Evolutionary conservation across 2,113 vertebrate species (phyloP).

Genomic region (Melanerpes formicivorus): DNA sequence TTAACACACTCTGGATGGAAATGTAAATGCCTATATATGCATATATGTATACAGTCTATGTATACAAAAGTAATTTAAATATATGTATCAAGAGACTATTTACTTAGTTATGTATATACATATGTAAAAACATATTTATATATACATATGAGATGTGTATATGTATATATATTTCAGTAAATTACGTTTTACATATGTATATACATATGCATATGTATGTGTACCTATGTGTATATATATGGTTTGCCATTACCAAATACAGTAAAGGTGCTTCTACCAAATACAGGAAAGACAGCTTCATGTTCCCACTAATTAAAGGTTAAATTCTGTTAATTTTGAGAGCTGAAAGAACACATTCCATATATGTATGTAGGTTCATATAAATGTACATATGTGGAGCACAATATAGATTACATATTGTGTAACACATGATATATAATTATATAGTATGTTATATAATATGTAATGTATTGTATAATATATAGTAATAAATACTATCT

Average conservation of each 20-base stretch:
- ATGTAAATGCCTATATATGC: rapidly evolving
- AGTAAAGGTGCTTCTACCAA: neutral
- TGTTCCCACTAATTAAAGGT: neutral
- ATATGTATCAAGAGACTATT: too few species aligned
- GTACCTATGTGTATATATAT: neutral
- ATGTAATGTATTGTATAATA: too few species aligned
- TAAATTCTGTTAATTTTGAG: neutral
- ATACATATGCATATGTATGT: neutral
- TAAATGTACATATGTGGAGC: neutral
- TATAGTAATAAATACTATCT: too few species aligned
- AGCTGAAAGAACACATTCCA: neutral
- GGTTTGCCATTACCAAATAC: neutral
- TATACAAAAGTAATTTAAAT: too few species aligned
- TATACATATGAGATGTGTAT: neutral
- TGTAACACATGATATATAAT: neutral
- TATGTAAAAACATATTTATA: neutral
- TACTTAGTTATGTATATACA: neutral
- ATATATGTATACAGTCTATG: too few species aligned
- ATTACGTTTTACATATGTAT: neutral
- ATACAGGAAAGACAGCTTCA: neutral
- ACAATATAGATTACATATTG: neutral
- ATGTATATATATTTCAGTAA: neutral
- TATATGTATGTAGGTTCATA: neutral
- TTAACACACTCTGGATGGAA: rapidly evolving
- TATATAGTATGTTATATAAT: neutral